Evolutionary conservation across 2,113 vertebrate species (phyloP).

Genomic region (Nematolebias whitei): DNA sequence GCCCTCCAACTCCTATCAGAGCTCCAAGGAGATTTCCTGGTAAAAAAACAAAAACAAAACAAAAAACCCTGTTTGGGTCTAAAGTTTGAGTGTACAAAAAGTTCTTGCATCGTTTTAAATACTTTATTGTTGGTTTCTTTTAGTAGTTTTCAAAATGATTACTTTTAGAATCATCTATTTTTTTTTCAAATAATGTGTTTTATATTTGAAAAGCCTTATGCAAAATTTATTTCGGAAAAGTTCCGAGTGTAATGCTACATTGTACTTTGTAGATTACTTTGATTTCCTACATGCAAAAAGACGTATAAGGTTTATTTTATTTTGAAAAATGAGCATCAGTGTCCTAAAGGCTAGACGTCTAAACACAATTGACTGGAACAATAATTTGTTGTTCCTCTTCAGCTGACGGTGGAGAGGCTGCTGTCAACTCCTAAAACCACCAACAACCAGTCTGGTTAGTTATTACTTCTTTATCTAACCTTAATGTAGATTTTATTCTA

Average conservation of each 20-base stretch:
- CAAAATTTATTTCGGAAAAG: too few species aligned
- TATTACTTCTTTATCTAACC: background rate
- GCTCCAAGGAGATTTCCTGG: slow-evolving; percentile 61
- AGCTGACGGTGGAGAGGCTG: slow-evolving; percentile 57
- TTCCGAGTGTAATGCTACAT: too few species aligned
- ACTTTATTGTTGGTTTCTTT: too few species aligned
- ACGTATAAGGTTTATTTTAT: too few species aligned
- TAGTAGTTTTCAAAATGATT: too few species aligned
- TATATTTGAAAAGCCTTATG: too few species aligned
- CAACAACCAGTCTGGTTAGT: slow-evolving; percentile 6
- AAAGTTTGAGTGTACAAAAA: background rate
- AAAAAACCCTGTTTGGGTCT: background rate
- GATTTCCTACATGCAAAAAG: too few species aligned
- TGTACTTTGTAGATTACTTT: too few species aligned
- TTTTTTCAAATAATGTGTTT: too few species aligned
- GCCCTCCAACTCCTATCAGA: slow-evolving; percentile 52
- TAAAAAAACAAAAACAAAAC: too few species aligned
- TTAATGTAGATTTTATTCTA: too few species aligned
- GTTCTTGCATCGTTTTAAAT: background rate
- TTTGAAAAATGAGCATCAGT: background rate
- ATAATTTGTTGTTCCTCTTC: background rate
- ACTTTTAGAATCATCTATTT: too few species aligned
- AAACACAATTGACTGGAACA: background rate
- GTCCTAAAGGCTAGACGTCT: background rate
- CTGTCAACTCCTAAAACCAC: slow-evolving; percentile 12